Conservation (phyloP, 1,140 invertebrate species). For the Drosophila mauritiana region DNA sequence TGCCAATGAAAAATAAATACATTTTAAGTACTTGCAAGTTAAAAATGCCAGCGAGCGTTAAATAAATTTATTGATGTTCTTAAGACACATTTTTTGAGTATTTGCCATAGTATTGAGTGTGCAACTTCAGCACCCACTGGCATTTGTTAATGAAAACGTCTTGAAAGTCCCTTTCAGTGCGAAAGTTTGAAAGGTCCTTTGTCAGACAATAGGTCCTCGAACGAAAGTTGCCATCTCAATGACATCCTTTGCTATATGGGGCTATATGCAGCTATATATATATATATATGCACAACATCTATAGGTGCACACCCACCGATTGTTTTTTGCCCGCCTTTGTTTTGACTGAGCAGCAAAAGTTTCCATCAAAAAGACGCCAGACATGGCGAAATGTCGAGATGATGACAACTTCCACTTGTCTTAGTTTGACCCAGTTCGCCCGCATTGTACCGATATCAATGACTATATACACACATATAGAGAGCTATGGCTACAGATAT, state of each 20-base stretch:
- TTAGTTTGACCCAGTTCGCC: slow-evolving; percentile 44
- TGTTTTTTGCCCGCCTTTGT: slow-evolving; percentile 32
- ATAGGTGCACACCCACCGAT: slow-evolving; percentile 11
- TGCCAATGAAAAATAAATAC: background rate
- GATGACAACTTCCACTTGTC: slow-evolving; percentile 22
- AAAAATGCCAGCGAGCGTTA: background rate
- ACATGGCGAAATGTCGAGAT: slow-evolving; percentile 20
- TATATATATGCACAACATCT: background rate
- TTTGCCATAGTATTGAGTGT: background rate
- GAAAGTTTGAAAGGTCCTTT: slow-evolving; percentile 26
- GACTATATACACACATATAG: slow-evolving; percentile 5
- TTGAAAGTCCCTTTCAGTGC: slow-evolving; percentile 6
- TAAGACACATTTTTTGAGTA: background rate
- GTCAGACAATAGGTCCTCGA: slow-evolving; percentile 25
- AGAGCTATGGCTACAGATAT: background rate
- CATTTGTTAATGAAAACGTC: slow-evolving; percentile 9
- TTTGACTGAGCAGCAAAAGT: slow-evolving; percentile 45
- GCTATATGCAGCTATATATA: background rate
- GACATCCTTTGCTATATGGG: slow-evolving; percentile 25
- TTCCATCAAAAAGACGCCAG: slow-evolving; percentile 41
- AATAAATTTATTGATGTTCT: background rate
- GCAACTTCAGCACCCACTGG: background rate
- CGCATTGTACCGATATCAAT: slow-evolving; percentile 41
- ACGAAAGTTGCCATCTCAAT: slow-evolving; percentile 40
- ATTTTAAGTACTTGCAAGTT: background rate